A percentile compares a stretch with the other conserved stretches of the same genome.
Evolutionary conservation across 2,797 vertebrate species (phyloP).

Genomic region (Acanthiza pusilla): DNA sequence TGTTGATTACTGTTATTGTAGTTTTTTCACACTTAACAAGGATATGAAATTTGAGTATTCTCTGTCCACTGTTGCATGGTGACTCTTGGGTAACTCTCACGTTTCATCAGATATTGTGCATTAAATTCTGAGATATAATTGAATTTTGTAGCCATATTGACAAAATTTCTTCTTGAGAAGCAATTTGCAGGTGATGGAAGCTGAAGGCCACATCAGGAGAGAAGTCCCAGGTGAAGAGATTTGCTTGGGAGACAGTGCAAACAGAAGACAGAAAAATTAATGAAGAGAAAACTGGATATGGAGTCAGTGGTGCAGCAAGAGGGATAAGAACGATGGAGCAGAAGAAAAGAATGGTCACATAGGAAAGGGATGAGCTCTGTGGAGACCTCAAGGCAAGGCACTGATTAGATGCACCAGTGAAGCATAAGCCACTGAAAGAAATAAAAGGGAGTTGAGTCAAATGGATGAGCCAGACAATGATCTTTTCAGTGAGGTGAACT

Average conservation of each 20-base stretch:
- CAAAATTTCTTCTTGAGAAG: not conserved
- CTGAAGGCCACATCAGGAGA: not conserved
- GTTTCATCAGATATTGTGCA: not conserved
- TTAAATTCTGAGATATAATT: not conserved
- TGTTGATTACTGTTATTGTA: not conserved
- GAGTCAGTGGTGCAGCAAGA: not conserved
- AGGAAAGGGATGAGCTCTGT: not conserved
- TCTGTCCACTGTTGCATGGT: not conserved
- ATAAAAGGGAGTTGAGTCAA: not conserved
- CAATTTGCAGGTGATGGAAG: not conserved
- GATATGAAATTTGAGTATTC: not conserved
- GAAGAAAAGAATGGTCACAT: not conserved
- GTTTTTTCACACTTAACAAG: not conserved
- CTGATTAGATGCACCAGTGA: conserved; percentile 1
- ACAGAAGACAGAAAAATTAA: not conserved
- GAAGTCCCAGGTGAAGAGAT: not conserved
- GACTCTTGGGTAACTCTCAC: not conserved
- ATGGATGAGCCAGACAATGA: not conserved
- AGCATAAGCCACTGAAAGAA: not conserved
- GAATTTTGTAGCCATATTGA: not conserved
- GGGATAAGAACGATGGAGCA: not conserved
- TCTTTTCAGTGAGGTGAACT: not conserved
- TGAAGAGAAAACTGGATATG: not conserved
- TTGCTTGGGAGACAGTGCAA: not conserved
- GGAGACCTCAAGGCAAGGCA: conserved; percentile 17